Percentiles rank a stretch among this genome's conserved stretches.
Evolutionary conservation across 2,888 invertebrate genomes (phyloP).

Genomic region (Yponomeuta evonymella): DNA sequence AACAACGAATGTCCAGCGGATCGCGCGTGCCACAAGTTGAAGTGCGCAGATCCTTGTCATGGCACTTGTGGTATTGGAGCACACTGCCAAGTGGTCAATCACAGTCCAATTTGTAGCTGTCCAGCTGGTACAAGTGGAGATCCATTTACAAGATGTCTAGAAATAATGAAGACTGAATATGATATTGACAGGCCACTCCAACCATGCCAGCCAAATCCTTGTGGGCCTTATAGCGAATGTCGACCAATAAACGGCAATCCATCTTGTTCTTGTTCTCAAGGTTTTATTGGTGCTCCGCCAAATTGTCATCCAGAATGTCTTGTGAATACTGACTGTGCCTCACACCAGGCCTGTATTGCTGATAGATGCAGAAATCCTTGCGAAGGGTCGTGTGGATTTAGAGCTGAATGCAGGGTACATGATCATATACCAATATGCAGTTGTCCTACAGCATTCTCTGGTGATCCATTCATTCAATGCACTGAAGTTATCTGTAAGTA

Average conservation of each 20-base stretch:
- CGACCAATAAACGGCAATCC: slow-evolving; percentile 81
- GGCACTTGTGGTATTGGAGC: slow-evolving; percentile 83
- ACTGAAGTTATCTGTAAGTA: slow-evolving; percentile 68
- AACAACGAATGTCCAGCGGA: slow-evolving; percentile 86
- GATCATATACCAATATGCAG: slow-evolving; percentile 90
- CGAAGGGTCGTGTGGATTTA: slow-evolving; percentile 86
- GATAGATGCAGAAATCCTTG: slow-evolving; percentile 90
- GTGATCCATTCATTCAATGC: slow-evolving; percentile 88
- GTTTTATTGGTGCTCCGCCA: slow-evolving; percentile 85
- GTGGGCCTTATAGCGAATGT: slow-evolving; percentile 89
- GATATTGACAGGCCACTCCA: slow-evolving; percentile 46
- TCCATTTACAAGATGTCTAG: slow-evolving; percentile 77
- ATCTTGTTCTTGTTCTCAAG: slow-evolving; percentile 85
- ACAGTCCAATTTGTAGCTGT: slow-evolving; percentile 87
- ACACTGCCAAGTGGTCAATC: slow-evolving; percentile 85
- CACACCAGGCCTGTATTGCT: slow-evolving; percentile 86
- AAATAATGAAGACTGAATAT: slow-evolving; percentile 36
- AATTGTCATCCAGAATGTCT: slow-evolving; percentile 90
- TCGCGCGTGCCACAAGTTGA: slow-evolving; percentile 84
- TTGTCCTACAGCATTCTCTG: slow-evolving; percentile 83
- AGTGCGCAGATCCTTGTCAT: slow-evolving; percentile 87
- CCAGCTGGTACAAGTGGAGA: slow-evolving; percentile 80
- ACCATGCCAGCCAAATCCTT: slow-evolving; percentile 86
- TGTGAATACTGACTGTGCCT: slow-evolving; percentile 87
- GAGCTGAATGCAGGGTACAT: slow-evolving; percentile 85